These are phyloP conservation scores for Penaeus japonicus DNA, from an alignment of 1,140 invertebrate genomes.

Conservation along the genomic window DNA sequence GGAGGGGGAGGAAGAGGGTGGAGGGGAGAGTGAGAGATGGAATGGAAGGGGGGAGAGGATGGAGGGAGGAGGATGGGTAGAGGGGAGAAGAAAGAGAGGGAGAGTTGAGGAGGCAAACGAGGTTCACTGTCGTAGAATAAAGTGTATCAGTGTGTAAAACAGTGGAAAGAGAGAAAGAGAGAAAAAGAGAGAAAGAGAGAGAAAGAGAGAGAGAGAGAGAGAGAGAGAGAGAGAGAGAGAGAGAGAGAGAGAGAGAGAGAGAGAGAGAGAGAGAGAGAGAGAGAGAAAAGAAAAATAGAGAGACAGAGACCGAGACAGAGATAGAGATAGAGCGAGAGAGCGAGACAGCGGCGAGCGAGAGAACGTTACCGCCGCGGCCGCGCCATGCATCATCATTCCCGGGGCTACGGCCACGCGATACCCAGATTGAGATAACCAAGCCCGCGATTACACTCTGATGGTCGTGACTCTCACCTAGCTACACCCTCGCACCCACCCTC, in stretches of 20 bases:
- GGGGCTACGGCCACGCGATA: conserved; percentile 11
- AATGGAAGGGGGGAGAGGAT: too few species aligned
- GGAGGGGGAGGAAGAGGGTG: too few species aligned
- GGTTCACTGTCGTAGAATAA: too few species aligned
- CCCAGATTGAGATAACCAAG: conserved; percentile 32
- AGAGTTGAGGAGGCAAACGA: too few species aligned
- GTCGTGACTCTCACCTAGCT: conserved; percentile 22
- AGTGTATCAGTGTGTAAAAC: background rate
- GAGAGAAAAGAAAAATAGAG: background rate
- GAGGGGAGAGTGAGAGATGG: too few species aligned
- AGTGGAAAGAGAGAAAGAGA: background rate
- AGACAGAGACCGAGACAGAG: background rate
- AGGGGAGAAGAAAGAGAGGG: too few species aligned
- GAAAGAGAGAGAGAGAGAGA: background rate
- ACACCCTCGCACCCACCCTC: background rate
- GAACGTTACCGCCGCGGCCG: background rate
- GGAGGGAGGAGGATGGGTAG: too few species aligned
- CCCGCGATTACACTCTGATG: conserved; percentile 12
- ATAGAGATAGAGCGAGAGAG: background rate
- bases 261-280: background rate
- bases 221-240: background rate
- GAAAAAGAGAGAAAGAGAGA: too few species aligned
- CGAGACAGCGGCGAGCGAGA: background rate
- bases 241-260: background rate
- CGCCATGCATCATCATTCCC: conserved; percentile 20